Evolutionary conservation across 2,888 invertebrate genomes (phyloP).

Genomic region (Drosophila austrosaltans): DNA sequence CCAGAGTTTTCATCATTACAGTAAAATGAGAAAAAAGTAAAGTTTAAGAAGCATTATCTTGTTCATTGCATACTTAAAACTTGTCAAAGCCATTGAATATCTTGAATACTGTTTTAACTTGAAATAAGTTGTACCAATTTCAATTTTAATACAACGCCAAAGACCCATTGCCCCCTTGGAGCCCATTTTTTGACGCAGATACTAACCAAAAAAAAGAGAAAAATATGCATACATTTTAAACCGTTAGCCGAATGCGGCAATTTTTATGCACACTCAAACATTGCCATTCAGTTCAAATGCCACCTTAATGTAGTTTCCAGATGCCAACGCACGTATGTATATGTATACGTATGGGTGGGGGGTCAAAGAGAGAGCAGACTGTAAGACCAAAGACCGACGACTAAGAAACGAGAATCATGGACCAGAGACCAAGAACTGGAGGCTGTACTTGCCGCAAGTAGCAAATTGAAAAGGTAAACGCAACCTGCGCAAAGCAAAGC

Average conservation of each 20-base stretch:
- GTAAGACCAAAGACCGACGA: neutral
- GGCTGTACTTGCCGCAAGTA: slow-evolving; percentile 25
- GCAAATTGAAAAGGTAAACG: slow-evolving; percentile 70
- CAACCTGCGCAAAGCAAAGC: slow-evolving; percentile 58
- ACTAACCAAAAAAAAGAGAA: slow-evolving; percentile 31
- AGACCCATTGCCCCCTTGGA: slow-evolving; percentile 50
- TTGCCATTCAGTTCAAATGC: slow-evolving; percentile 32
- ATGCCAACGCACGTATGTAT: slow-evolving; percentile 21
- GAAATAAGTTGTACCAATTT: slow-evolving; percentile 5
- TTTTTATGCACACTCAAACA: slow-evolving; percentile 60
- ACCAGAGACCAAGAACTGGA: neutral
- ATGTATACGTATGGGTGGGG: neutral
- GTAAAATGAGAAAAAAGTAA: no score
- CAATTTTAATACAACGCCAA: slow-evolving; percentile 22
- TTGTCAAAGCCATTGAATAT: neutral
- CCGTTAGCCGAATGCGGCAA: slow-evolving; percentile 55
- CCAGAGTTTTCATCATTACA: no score
- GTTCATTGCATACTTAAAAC: neutral
- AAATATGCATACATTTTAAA: slow-evolving; percentile 47
- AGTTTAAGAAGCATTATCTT: no score
- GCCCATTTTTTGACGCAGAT: slow-evolving; percentile 44
- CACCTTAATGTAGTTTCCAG: slow-evolving; percentile 24
- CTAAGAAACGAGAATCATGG: neutral
- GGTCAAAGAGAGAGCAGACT: neutral
- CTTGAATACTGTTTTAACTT: neutral